A percentile compares a stretch with the other conserved stretches of the same genome.
These are phyloP conservation scores for Abscondita cerata DNA, from an alignment of 2,888 invertebrate genomes.

Conservation along the genomic window DNA sequence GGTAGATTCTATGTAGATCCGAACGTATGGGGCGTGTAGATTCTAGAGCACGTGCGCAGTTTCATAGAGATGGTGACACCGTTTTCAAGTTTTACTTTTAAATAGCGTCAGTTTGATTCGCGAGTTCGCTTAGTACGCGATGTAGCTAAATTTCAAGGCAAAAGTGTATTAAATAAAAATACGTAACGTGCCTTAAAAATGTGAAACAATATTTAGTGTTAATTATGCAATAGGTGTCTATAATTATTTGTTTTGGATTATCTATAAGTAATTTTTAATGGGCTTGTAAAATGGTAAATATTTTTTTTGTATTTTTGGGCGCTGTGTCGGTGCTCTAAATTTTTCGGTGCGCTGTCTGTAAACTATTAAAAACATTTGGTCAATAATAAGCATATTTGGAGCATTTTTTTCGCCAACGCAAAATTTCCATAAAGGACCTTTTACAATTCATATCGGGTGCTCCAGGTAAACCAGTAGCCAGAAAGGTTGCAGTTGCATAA, in stretches of 20 bases:
- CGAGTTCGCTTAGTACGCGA: slow-evolving; percentile 4
- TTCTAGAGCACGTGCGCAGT: slow-evolving; percentile 24
- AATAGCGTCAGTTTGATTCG: slow-evolving; percentile 16
- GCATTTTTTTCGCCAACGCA: no score
- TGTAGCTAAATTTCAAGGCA: slow-evolving; percentile 1
- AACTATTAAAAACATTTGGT: no score
- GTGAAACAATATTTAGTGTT: slow-evolving; percentile 3
- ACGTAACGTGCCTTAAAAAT: slow-evolving; percentile 2
- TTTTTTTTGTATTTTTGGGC: not conserved
- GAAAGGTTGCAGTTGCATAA: no score
- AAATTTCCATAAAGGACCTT: no score
- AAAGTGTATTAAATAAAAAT: not conserved
- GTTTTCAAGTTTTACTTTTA: slow-evolving; percentile 17
- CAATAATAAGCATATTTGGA: no score
- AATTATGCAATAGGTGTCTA: not conserved
- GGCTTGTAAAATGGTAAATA: slow-evolving; percentile 2
- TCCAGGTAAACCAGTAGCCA: no score
- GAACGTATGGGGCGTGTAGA: slow-evolving; percentile 10
- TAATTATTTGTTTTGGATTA: not conserved
- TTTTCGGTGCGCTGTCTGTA: no score
- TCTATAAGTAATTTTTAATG: not conserved
- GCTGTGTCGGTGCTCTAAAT: no score
- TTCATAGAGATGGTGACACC: slow-evolving; percentile 14
- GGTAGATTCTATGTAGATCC: not conserved
- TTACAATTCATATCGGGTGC: no score